These are phyloP conservation scores for Chrysopa pallens DNA, from an alignment of 1,140 invertebrate species.

Conservation along the genomic window DNA sequence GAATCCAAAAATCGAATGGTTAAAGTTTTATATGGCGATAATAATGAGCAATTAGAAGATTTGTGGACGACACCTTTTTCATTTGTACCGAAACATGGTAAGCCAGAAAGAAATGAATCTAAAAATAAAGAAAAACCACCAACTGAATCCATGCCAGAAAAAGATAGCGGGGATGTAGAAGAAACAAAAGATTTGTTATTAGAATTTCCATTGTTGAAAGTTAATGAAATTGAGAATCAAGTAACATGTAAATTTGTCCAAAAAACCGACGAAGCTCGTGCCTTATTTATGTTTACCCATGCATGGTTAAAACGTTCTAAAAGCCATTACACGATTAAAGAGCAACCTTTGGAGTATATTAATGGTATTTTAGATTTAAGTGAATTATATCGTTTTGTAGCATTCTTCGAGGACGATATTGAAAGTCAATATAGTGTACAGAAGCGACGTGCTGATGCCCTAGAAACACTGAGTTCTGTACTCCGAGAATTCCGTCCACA, in stretches of 20 bases:
- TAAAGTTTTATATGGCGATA: not conserved
- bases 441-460: conserved; percentile 44
- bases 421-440: conserved; percentile 51
- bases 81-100: not conserved
- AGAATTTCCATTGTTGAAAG: too few relatives aligned
- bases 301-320: conserved; percentile 43
- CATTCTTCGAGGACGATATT: conserved; percentile 46
- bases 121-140: not conserved
- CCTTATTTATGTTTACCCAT: conserved; percentile 41
- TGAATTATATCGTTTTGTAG: conserved; percentile 43
- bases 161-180: not conserved
- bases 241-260: not conserved
- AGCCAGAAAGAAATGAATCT: not conserved
- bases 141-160: not conserved
- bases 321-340: conserved; percentile 45
- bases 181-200: not conserved
- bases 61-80: not conserved
- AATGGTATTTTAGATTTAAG: conserved; percentile 48
- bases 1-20: not conserved
- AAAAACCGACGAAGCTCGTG: conserved; percentile 30
- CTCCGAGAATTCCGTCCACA: conserved; percentile 21
- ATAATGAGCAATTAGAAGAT: not conserved
- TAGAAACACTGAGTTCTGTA: conserved; percentile 31
- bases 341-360: conserved; percentile 47
- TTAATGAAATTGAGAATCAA: not conserved